Percentiles rank a stretch among this genome's conserved stretches.
These are phyloP conservation scores for Sciurus niger DNA, from an alignment of 2,113 vertebrate genomes.

Conservation along the genomic window DNA sequence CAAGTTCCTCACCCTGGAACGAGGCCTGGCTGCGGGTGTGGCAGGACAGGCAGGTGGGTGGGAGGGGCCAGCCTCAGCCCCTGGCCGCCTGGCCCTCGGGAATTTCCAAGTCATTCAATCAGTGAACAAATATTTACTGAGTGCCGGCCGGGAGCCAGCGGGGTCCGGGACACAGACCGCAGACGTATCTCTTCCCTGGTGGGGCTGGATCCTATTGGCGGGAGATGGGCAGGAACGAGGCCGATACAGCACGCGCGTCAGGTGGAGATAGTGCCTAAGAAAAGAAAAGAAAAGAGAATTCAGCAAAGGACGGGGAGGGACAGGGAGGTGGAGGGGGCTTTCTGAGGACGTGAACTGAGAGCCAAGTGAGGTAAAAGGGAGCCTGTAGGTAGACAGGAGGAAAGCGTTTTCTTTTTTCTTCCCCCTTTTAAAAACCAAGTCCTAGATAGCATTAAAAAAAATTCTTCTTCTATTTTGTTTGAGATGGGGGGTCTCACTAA, in stretches of 20 bases:
- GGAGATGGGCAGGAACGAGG: not conserved
- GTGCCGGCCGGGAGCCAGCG: not conserved
- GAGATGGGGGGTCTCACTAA: too few relatives aligned
- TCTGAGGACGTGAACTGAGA: not conserved
- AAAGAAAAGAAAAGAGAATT: not conserved
- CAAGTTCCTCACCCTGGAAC: not conserved
- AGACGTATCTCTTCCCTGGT: not conserved
- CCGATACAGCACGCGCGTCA: not conserved
- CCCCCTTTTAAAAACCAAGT: not conserved
- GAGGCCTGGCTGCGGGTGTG: accelerated
- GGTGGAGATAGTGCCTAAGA: not conserved
- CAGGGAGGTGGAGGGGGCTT: not conserved
- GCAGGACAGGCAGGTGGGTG: not conserved
- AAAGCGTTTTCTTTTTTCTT: not conserved
- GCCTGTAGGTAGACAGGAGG: too few relatives aligned
- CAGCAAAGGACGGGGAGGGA: not conserved
- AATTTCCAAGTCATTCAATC: constrained; percentile 64
- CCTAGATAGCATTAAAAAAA: too few relatives aligned
- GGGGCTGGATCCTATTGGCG: not conserved
- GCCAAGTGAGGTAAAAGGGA: not conserved
- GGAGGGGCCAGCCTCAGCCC: not conserved
- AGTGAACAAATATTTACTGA: constrained; percentile 64
- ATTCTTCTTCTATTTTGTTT: too few relatives aligned
- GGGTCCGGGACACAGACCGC: not conserved
- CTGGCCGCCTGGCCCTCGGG: not conserved